A percentile compares a stretch with the other conserved stretches of the same genome.
Conservation (phyloP, 2,113 vertebrate species). For the Rhadina sibilatrix region DNA sequence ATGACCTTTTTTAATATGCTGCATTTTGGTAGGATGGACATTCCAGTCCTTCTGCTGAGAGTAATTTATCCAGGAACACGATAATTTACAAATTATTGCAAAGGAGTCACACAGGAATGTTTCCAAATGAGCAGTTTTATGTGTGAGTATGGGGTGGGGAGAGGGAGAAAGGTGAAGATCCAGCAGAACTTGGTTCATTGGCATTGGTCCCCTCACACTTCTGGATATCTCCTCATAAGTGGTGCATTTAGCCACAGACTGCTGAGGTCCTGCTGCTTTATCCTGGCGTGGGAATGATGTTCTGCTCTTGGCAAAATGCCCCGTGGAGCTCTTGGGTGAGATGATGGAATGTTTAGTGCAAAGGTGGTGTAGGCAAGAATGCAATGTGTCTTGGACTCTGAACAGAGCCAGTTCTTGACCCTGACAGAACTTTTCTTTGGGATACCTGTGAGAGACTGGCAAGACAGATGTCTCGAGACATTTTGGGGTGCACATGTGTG, state of each 20-base stretch:
- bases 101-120: neutral
- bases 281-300: neutral
- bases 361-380: neutral
- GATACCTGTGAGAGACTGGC: neutral
- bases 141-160: neutral
- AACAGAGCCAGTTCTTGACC: neutral
- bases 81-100: neutral
- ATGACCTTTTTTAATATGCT: slow-evolving; percentile 1
- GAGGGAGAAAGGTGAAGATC: neutral
- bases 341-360: neutral
- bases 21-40: neutral
- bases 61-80: neutral
- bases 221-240: neutral
- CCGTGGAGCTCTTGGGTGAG: neutral
- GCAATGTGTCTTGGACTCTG: neutral
- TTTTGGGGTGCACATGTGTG: fast-evolving
- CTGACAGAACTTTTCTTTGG: neutral
- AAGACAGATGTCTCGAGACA: neutral
- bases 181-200: neutral
- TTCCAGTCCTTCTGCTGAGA: neutral
- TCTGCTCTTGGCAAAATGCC: neutral
- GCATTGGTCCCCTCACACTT: neutral
- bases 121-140: neutral
- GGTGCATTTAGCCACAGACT: neutral
- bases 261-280: neutral